Evolutionary conservation across 1,140 invertebrate genomes (phyloP), one percentile per base, ranked within the genome.

Genomic region (Heterodera schachtii): DNA sequence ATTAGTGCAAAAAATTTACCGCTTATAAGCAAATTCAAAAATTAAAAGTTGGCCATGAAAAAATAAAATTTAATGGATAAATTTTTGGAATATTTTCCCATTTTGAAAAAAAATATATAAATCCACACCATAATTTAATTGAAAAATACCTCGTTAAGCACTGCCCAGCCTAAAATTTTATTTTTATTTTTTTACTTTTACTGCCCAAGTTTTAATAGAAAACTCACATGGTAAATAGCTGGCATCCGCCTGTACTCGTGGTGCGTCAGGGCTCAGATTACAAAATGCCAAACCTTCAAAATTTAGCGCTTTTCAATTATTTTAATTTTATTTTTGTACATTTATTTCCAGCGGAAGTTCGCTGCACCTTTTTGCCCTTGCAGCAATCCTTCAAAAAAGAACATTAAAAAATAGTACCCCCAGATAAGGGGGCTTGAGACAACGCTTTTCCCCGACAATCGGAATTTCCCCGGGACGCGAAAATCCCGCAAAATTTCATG

Each of bases 231-330:
- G 74, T 3, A 75, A 75, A 75, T 75, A 75, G 66, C 49, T 75
- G 19, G 74, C 74, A 75, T 75, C 74, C 16, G 66, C 57, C 4
- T 75, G 74, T 44, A 75, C 66, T 21, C 66, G 57, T 11, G 74
- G 74, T 19, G 57, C 57, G 13, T 60, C 57, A 11, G 57, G 57
- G 57, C 57, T 60, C 16, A 60, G 16, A 60, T 84, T 82, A 44
- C 85, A 86, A 80, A 86, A 86, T 19, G 82, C 85, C 41, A 86
- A 81, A 57, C 57, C 57, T 60, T 4, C 1, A n/a, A 49, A 49
- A 9, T 49, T n/a, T n/a, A n/a, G n/a, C n/a, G n/a, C n/a, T n/a
- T n/a, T n/a, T n/a, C n/a, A n/a, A n/a, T n/a, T n/a, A n/a, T 49
- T 49, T 49, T 49, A 4, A 49, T 49, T 49, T 6, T 49, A 49